Evolutionary conservation across 1,140 invertebrate genomes (phyloP).

Genomic region (Drosophila pruinosa): DNA sequence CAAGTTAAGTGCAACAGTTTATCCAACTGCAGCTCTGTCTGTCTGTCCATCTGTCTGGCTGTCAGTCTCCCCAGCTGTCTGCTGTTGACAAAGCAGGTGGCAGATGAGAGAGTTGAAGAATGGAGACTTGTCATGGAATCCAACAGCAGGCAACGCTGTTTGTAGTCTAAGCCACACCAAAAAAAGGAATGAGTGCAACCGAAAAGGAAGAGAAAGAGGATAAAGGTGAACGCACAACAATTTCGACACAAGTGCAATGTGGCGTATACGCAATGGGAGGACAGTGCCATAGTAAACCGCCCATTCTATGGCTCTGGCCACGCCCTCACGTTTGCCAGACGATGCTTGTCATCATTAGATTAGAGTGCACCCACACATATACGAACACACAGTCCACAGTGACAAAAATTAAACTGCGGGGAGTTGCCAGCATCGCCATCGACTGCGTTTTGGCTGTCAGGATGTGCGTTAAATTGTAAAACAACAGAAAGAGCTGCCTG

Average conservation of each 20-base stretch:
- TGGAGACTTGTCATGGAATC: constrained; percentile 10
- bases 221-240: constrained; percentile 43
- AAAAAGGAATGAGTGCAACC: neutral
- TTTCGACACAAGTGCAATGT: constrained; percentile 54
- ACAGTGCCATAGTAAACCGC: constrained; percentile 21
- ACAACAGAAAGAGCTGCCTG: constrained; percentile 48
- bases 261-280: constrained; percentile 63
- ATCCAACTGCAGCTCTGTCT: neutral
- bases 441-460: constrained; percentile 54
- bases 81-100: constrained; percentile 37
- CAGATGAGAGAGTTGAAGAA: constrained; percentile 9
- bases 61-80: constrained; percentile 1
- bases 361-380: constrained; percentile 53
- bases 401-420: constrained; percentile 76
- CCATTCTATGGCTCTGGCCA: neutral
- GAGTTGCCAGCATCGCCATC: constrained; percentile 48
- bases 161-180: neutral
- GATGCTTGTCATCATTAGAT: constrained; percentile 77
- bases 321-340: constrained; percentile 28
- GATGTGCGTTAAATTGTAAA: constrained; percentile 81
- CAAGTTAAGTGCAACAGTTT: neutral
- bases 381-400: constrained; percentile 21
- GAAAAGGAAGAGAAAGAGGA: constrained; percentile 11
- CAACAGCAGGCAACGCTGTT: constrained; percentile 3
- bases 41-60: neutral